Conservation (phyloP, 2,888 invertebrate species). For the Entomobrya multifasciata region DNA sequence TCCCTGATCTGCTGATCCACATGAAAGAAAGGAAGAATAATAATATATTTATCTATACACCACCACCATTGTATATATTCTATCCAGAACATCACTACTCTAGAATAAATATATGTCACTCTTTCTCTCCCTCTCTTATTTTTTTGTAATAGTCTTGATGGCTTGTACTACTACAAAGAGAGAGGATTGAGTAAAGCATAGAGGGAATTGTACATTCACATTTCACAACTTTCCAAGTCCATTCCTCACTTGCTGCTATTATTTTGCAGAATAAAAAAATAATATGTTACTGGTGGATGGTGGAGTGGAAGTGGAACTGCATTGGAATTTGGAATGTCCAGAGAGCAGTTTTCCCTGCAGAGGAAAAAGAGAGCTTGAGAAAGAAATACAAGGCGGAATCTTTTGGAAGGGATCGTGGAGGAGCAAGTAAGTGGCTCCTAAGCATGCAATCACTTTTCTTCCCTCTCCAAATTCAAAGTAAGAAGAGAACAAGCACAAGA, state of each 20-base stretch:
- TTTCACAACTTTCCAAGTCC: conserved; percentile 35
- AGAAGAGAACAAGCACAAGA: conserved; percentile 3
- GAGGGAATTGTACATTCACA: conserved; percentile 35
- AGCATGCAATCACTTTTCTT: conserved; percentile 61
- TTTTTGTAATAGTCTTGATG: conserved; percentile 16
- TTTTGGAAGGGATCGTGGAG: conserved; percentile 44
- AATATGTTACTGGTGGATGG: conserved; percentile 29
- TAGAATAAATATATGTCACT: conserved; percentile 53
- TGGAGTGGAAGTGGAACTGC: not conserved
- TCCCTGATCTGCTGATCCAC: conserved; percentile 54
- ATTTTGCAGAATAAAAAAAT: not conserved
- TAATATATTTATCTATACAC: conserved; percentile 21
- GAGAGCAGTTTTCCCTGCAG: conserved; percentile 35
- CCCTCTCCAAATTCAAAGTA: conserved; percentile 13
- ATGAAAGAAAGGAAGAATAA: conserved; percentile 3
- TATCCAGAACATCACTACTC: too few species aligned
- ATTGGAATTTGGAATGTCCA: conserved; percentile 53
- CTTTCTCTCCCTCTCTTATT: not conserved
- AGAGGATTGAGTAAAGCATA: conserved; percentile 18
- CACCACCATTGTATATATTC: not conserved
- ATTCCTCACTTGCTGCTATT: not conserved
- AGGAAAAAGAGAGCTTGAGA: conserved; percentile 29
- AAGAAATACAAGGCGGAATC: conserved; percentile 19
- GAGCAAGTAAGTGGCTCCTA: conserved; percentile 60
- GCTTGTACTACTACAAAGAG: not conserved